phyloP scores from a whole-genome alignment of 2,113 vertebrate species.

The Tamias sibiricus region DNA sequence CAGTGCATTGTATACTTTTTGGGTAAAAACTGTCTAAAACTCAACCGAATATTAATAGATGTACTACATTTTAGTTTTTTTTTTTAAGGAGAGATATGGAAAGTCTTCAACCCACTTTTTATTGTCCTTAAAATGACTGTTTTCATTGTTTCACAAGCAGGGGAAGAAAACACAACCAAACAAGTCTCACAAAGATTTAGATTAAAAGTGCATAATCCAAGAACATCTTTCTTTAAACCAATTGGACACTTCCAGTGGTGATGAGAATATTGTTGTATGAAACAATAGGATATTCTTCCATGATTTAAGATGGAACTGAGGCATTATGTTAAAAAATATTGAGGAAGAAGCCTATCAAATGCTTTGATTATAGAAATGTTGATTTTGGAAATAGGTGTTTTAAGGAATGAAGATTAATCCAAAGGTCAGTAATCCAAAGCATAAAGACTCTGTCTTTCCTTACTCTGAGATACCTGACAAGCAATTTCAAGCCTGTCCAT shows the following conservation, averaged over 20 bases:
- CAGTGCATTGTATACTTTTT: not conserved
- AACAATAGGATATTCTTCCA: not conserved
- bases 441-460: constrained; percentile 47
- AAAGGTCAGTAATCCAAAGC: constrained; percentile 31
- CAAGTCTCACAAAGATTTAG: constrained; percentile 44
- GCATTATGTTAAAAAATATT: constrained; percentile 54
- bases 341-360: constrained; percentile 45
- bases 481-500: constrained; percentile 35
- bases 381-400: constrained; percentile 16
- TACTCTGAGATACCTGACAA: constrained; percentile 48
- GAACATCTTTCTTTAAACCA: constrained; percentile 64
- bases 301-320: constrained; percentile 61
- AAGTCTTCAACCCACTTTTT: constrained; percentile 63
- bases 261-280: constrained; percentile 37
- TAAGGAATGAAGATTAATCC: constrained; percentile 37
- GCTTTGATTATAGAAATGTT: constrained; percentile 39
- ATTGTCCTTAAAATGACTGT: constrained; percentile 70
- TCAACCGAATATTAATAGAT: not conserved
- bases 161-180: constrained; percentile 46
- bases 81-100: constrained; percentile 57
- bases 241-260: constrained; percentile 7
- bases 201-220: constrained; percentile 65
- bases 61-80: not conserved
- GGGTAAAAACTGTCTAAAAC: constrained; percentile 43
- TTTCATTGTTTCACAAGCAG: constrained; percentile 56